Evolutionary conservation across 1,140 invertebrate species (phyloP).

Genomic region (Ceratosolen fusciceps): DNA sequence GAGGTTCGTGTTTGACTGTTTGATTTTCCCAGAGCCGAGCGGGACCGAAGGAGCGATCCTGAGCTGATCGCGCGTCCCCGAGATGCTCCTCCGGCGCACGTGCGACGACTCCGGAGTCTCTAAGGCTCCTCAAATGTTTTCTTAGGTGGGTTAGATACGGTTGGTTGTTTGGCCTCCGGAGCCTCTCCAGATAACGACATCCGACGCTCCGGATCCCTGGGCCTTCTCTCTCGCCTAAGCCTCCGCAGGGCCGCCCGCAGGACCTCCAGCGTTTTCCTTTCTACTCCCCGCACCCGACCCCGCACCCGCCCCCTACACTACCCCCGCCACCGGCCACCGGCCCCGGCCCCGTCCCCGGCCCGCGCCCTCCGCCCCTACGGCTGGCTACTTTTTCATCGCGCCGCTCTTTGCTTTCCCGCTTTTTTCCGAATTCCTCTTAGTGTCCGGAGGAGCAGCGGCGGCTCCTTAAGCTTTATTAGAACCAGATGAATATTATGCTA

Average conservation of each 20-base stretch:
- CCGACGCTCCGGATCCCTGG: conserved; percentile 11
- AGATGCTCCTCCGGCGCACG: too few species aligned
- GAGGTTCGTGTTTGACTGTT: conserved; percentile 68
- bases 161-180: conserved; percentile 43
- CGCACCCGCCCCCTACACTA: not conserved
- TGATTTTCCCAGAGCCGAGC: conserved; percentile 69
- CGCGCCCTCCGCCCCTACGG: too few species aligned
- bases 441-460: not conserved
- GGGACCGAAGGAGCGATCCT: conserved; percentile 29
- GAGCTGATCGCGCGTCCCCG: conserved; percentile 7
- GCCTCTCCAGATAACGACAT: conserved; percentile 28
- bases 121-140: conserved; percentile 65
- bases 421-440: conserved; percentile 18
- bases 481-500: not conserved
- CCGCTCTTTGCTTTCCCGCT: conserved; percentile 9
- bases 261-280: not conserved
- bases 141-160: conserved; percentile 65
- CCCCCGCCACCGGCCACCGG: too few species aligned
- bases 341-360: too few species aligned
- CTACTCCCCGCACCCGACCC: not conserved
- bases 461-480: conserved; percentile 25
- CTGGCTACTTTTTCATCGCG: not conserved
- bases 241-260: not conserved
- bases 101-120: too few species aligned
- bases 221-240: not conserved